Evolutionary conservation across 2,888 invertebrate species (phyloP).

Genomic region (Limnephilus marmoratus): DNA sequence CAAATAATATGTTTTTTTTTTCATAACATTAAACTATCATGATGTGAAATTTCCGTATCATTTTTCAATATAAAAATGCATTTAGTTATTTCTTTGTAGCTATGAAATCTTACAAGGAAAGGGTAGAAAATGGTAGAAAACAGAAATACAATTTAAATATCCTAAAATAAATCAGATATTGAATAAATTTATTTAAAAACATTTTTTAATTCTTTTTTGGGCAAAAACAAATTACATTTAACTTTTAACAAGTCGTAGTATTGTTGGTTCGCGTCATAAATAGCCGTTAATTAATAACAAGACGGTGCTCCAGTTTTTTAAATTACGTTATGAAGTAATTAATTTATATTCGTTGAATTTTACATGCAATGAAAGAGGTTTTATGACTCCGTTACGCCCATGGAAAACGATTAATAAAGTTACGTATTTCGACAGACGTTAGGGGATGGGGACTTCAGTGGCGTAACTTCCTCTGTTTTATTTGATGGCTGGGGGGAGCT

Average conservation of each 20-base stretch:
- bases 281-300: neutral
- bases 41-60: too few species aligned
- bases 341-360: neutral
- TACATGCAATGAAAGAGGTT: neutral
- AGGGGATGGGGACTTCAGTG: neutral
- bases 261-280: neutral
- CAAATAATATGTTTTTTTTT: too few species aligned
- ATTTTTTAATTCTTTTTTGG: too few species aligned
- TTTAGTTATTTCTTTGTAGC: too few species aligned
- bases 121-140: too few species aligned
- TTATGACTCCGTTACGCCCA: conserved; percentile 34
- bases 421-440: neutral
- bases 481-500: neutral
- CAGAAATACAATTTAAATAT: neutral
- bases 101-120: too few species aligned
- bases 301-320: neutral
- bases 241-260: neutral
- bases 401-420: conserved; percentile 21
- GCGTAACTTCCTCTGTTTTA: conserved; percentile 15
- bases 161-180: neutral
- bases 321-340: neutral
- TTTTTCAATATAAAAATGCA: too few species aligned
- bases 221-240: neutral
- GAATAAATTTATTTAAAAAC: neutral
- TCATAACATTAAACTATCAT: too few species aligned